phyloP scores from a whole-genome alignment of 2,888 invertebrate species.

The Chouioia cunea region DNA sequence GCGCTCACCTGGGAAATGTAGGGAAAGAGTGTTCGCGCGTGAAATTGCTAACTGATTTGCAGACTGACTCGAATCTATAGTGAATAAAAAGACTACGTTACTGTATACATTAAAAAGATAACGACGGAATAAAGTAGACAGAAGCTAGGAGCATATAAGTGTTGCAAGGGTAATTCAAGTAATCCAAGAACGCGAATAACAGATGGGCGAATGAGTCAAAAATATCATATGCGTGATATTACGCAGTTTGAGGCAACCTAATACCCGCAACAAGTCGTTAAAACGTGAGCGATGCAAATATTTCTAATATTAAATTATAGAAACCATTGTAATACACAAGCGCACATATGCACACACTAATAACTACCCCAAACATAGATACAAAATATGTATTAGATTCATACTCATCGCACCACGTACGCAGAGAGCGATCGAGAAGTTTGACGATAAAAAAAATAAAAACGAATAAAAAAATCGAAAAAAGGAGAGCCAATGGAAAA shows the following conservation, averaged over 20 bases:
- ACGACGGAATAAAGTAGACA: constrained; percentile 36
- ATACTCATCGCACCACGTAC: constrained; percentile 7
- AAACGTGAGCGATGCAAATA: constrained; percentile 18
- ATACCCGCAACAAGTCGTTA: constrained; percentile 14
- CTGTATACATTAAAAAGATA: constrained; percentile 28
- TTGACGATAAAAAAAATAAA: constrained; percentile 5
- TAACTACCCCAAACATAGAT: background rate
- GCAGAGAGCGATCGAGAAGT: background rate
- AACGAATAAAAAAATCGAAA: background rate
- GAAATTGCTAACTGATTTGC: constrained; percentile 40
- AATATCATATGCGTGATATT: constrained; percentile 21
- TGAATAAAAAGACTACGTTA: constrained; percentile 28
- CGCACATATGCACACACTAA: background rate
- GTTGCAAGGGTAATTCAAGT: constrained; percentile 29
- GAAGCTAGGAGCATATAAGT: constrained; percentile 37
- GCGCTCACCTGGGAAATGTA: constrained; percentile 22
- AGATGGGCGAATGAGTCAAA: constrained; percentile 4
- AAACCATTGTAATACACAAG: background rate
- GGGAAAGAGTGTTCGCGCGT: constrained; percentile 15
- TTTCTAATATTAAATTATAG: constrained; percentile 8
- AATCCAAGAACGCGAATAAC: background rate
- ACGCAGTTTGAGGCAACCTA: constrained; percentile 26
- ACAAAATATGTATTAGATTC: background rate
- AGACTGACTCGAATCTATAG: constrained; percentile 41
- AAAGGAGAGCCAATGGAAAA: background rate